Percentiles rank a stretch among this genome's conserved stretches.
phyloP scores from a whole-genome alignment of 2,113 vertebrate species.

The Mohoua ochrocephala region DNA sequence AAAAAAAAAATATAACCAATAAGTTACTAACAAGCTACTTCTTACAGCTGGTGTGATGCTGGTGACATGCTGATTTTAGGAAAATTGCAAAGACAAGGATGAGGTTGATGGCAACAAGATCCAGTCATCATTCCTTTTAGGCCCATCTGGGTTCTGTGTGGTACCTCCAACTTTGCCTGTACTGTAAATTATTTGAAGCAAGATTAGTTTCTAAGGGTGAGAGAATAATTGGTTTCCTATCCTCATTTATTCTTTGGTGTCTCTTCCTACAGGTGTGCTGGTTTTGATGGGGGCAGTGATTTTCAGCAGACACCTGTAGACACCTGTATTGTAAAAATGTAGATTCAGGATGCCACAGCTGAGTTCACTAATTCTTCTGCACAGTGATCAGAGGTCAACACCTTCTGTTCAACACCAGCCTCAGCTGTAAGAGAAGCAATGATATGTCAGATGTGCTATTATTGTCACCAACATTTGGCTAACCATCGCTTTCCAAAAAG shows the following conservation, averaged over 20 bases:
- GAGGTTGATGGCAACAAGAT: neutral
- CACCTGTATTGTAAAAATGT: neutral
- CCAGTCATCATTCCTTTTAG: neutral
- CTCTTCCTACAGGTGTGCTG: neutral
- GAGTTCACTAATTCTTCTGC: neutral
- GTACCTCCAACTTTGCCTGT: neutral
- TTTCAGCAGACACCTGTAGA: neutral
- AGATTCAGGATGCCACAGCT: neutral
- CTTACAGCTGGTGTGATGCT: neutral
- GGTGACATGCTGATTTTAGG: neutral
- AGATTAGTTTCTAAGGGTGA: neutral
- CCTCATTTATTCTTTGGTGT: neutral
- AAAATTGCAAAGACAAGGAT: neutral
- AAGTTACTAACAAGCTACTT: neutral
- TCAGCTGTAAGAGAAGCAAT: neutral
- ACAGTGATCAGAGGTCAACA: neutral
- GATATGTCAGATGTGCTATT: neutral
- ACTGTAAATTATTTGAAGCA: neutral
- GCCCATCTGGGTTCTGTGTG: neutral
- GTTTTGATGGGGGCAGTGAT: neutral
- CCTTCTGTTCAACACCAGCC: neutral
- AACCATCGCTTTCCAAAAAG: neutral
- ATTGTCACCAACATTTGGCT: neutral
- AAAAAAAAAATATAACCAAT: neutral
- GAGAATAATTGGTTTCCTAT: neutral